Conservation (phyloP, 2,888 invertebrate species). For the Hedya salicella region DNA sequence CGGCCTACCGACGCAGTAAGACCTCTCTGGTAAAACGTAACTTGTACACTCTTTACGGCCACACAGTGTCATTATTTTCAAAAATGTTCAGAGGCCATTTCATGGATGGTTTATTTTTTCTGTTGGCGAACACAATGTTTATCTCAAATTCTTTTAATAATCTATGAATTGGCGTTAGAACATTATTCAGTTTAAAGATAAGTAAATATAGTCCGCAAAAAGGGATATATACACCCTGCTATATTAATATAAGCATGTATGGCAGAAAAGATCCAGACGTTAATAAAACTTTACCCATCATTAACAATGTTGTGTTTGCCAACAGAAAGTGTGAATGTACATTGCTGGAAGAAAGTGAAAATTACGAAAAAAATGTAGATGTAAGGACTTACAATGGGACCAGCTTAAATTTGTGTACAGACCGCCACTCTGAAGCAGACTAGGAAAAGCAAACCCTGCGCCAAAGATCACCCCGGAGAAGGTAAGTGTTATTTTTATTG, state of each 20-base stretch:
- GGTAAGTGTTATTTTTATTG: slow-evolving; percentile 53
- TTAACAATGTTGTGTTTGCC: slow-evolving; percentile 69
- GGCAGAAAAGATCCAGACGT: too few relatives aligned
- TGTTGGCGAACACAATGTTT: slow-evolving; percentile 67
- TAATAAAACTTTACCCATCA: not conserved
- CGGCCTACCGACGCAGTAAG: too few relatives aligned
- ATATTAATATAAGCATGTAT: too few relatives aligned
- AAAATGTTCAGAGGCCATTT: slow-evolving; percentile 65
- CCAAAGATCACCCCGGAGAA: slow-evolving; percentile 50
- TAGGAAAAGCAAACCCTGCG: slow-evolving; percentile 55
- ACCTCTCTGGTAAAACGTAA: too few relatives aligned
- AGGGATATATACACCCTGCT: too few relatives aligned
- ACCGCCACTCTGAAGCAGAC: slow-evolving; percentile 63
- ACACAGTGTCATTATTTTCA: not conserved
- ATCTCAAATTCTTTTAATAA: slow-evolving; percentile 37
- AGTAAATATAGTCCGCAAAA: not conserved
- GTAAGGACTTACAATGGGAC: slow-evolving; percentile 66
- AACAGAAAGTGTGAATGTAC: slow-evolving; percentile 73
- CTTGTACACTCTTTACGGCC: too few relatives aligned
- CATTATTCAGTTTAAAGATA: slow-evolving; percentile 45
- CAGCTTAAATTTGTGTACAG: slow-evolving; percentile 76
- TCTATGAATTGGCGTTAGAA: slow-evolving; percentile 66
- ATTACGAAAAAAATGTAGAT: slow-evolving; percentile 62
- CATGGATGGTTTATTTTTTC: slow-evolving; percentile 51
- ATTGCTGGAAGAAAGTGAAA: slow-evolving; percentile 58